phyloP scores from a whole-genome alignment of 2,113 vertebrate genomes.

The Esox niger region DNA sequence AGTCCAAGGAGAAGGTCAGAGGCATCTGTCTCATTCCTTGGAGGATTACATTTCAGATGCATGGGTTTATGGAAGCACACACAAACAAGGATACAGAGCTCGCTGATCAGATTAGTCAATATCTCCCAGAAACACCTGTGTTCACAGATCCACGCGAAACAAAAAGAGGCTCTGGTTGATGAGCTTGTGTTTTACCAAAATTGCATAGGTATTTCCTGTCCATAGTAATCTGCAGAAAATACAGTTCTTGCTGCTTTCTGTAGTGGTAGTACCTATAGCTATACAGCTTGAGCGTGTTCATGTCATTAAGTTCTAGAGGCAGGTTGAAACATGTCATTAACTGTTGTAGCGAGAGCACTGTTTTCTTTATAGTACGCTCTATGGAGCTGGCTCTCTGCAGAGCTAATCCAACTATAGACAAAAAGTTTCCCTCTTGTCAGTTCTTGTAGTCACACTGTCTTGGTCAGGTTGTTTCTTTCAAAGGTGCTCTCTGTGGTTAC shows the following conservation, averaged over 20 bases:
- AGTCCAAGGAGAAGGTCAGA: constrained; percentile 1
- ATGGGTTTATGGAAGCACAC: neutral
- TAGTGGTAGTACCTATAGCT: neutral
- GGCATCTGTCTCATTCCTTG: constrained; percentile 8
- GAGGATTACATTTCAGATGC: constrained; percentile 7
- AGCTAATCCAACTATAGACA: neutral
- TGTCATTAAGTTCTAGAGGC: constrained; percentile 15
- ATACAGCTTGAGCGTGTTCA: neutral
- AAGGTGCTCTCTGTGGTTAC: too few relatives aligned
- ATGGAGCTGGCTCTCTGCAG: neutral
- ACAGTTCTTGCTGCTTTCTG: constrained; percentile 16
- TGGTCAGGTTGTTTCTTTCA: too few relatives aligned
- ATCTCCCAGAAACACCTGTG: constrained; percentile 25
- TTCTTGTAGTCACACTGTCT: neutral
- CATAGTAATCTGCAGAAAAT: neutral
- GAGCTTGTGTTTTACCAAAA: constrained; percentile 26
- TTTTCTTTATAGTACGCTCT: too few relatives aligned
- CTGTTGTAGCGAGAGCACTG: neutral
- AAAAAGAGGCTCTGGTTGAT: constrained; percentile 26
- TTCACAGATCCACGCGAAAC: constrained; percentile 26
- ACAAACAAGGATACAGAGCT: neutral
- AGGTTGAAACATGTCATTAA: constrained; percentile 38
- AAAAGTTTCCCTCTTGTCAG: neutral
- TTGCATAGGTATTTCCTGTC: constrained; percentile 21
- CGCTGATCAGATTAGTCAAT: neutral